Conservation (phyloP, 1,140 invertebrate genomes). For the Chironomus tepperi region DNA sequence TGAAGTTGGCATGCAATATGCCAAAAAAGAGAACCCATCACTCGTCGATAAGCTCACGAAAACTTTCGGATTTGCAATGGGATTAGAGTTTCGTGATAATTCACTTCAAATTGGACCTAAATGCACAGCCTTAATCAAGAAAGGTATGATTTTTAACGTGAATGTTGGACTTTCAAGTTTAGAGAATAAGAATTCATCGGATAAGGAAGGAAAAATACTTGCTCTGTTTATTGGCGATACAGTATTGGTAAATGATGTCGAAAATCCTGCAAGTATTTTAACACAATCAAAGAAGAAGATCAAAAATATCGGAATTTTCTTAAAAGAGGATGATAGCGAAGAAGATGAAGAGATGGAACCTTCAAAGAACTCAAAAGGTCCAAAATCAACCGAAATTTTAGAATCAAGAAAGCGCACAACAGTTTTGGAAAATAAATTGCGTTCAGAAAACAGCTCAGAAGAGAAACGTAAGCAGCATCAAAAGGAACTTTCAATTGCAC, state of each 20-base stretch:
- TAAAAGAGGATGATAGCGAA: slow-evolving; percentile 89
- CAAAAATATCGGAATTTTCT: slow-evolving; percentile 92
- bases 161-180: slow-evolving; percentile 90
- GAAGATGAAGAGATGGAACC: slow-evolving; percentile 63
- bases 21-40: slow-evolving; percentile 80
- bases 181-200: slow-evolving; percentile 69
- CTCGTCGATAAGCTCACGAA: slow-evolving; percentile 90
- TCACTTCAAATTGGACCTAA: slow-evolving; percentile 88
- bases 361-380: slow-evolving; percentile 42
- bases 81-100: slow-evolving; percentile 96
- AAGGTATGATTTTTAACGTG: slow-evolving; percentile 96
- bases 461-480: slow-evolving; percentile 97
- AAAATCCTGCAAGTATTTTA: slow-evolving; percentile 71
- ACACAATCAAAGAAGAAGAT: slow-evolving; percentile 93
- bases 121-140: slow-evolving; percentile 68
- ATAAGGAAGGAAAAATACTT: slow-evolving; percentile 82
- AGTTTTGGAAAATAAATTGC: slow-evolving; percentile 88
- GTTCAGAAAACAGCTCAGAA: slow-evolving; percentile 92
- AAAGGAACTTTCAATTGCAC: slow-evolving; percentile 78
- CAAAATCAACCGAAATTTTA: slow-evolving; percentile 50
- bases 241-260: slow-evolving; percentile 85
- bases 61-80: slow-evolving; percentile 92
- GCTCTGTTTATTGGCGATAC: slow-evolving; percentile 96
- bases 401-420: slow-evolving; percentile 80
- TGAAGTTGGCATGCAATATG: slow-evolving; percentile 67